These are phyloP conservation scores for Rhopalosiphum nymphaeae DNA, from an alignment of 2,888 invertebrate species.

Conservation along the genomic window DNA sequence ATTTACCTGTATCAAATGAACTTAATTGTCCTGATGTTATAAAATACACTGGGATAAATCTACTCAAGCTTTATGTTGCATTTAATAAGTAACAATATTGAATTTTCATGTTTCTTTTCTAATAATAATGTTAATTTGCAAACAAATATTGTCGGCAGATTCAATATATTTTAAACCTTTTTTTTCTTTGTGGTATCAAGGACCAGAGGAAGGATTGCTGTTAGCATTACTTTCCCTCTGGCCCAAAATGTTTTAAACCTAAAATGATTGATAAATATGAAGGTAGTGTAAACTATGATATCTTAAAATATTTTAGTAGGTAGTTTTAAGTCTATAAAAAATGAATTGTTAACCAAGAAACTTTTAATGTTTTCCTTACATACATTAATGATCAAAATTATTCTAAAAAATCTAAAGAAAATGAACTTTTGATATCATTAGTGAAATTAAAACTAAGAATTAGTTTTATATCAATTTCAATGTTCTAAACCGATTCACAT, in stretches of 20 bases:
- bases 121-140: neutral
- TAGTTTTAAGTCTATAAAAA: neutral
- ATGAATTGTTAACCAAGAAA: neutral
- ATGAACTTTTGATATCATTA: neutral
- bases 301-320: neutral
- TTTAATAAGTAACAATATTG: neutral
- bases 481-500: neutral
- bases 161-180: neutral
- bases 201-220: too few species aligned
- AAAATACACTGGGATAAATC: neutral
- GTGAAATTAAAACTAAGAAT: slow-evolving; percentile 39
- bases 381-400: neutral
- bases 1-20: neutral
- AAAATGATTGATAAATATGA: slow-evolving; percentile 9
- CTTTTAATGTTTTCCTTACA: neutral
- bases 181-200: too few species aligned
- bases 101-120: neutral
- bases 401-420: slow-evolving; percentile 1
- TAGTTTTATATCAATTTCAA: slow-evolving; percentile 4
- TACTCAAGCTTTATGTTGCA: neutral
- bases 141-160: neutral
- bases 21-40: neutral
- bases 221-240: too few species aligned
- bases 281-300: neutral
- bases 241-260: neutral